Evolutionary conservation across 1,140 invertebrate species (phyloP).

Genomic region (Ips nitidus): DNA sequence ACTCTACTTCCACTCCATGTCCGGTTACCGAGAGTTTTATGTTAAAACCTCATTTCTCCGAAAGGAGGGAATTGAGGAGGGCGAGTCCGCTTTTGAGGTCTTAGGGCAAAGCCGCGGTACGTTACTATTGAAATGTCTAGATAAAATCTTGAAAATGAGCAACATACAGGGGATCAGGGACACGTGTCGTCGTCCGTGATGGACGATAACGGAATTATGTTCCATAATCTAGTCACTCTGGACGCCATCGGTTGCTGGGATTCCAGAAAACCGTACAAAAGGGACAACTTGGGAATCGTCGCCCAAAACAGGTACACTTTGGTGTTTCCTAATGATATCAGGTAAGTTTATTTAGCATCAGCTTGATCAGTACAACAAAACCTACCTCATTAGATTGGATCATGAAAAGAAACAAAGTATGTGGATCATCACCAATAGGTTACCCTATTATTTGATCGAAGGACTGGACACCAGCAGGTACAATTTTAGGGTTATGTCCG

Average conservation of each 20-base stretch:
- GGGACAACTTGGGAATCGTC: slow-evolving; percentile 63
- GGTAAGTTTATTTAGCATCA: slow-evolving; percentile 39
- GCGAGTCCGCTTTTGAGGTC: slow-evolving; percentile 61
- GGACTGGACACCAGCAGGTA: slow-evolving; percentile 64
- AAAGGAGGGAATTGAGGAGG: slow-evolving; percentile 59
- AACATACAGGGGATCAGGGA: slow-evolving; percentile 47
- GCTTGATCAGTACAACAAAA: background rate
- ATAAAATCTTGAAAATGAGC: background rate
- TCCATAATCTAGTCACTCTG: slow-evolving; percentile 72
- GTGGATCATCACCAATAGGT: slow-evolving; percentile 73
- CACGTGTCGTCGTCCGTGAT: slow-evolving; percentile 74
- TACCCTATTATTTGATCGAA: slow-evolving; percentile 73
- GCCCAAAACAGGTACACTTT: slow-evolving; percentile 61
- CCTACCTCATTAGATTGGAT: slow-evolving; percentile 56
- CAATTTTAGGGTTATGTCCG: slow-evolving; percentile 72
- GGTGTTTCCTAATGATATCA: slow-evolving; percentile 77
- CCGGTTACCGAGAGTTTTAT: slow-evolving; percentile 73
- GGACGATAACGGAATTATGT: slow-evolving; percentile 71
- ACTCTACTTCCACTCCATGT: slow-evolving; percentile 78
- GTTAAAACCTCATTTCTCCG: slow-evolving; percentile 66
- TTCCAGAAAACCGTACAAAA: slow-evolving; percentile 66
- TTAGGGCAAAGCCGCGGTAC: slow-evolving; percentile 64
- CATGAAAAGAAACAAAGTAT: slow-evolving; percentile 66
- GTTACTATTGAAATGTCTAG: slow-evolving; percentile 26
- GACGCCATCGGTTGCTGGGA: slow-evolving; percentile 81